Evolutionary conservation across 37 sponge, comb jelly and placozoan genomes (phyloP).

Genomic region (Chondrilla cf. caribensis): DNA sequence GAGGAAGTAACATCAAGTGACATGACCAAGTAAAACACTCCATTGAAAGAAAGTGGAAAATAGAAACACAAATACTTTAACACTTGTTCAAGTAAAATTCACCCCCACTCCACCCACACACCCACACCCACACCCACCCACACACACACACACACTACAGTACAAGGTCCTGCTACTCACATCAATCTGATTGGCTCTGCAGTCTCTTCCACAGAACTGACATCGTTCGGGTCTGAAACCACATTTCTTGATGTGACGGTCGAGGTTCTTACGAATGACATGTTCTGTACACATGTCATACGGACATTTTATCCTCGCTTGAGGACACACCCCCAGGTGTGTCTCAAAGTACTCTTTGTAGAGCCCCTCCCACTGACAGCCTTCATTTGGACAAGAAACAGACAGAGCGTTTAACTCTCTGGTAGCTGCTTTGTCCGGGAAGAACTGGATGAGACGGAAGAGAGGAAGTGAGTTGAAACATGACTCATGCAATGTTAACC

Average conservation of each 20-base stretch:
- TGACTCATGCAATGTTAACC: no score
- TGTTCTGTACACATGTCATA: conserved; percentile 37
- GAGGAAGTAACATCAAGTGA: no score
- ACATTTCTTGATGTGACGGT: conserved; percentile 39
- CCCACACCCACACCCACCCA: no score
- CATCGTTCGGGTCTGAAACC: conserved; percentile 33
- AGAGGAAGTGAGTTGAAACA: no score
- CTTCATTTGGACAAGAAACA: conserved; percentile 34
- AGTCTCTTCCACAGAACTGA: conserved; percentile 25
- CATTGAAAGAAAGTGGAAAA: neutral
- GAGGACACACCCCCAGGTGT: conserved; percentile 32
- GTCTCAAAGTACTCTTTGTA: conserved; percentile 38
- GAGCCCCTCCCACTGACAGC: conserved; percentile 67
- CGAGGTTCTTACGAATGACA: conserved; percentile 23
- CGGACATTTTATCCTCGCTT: conserved; percentile 32
- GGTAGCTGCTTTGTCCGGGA: conserved; percentile 60
- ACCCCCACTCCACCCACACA: no score
- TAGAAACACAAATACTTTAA: no score
- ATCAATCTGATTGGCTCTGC: neutral
- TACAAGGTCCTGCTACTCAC: conserved; percentile 25
- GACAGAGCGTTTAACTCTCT: conserved; percentile 35
- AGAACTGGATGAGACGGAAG: neutral
- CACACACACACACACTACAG: no score
- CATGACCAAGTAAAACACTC: no score
- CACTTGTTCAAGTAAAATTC: no score